Conservation (phyloP, 2,888 invertebrate genomes). For the Ophion ventricosus region DNA sequence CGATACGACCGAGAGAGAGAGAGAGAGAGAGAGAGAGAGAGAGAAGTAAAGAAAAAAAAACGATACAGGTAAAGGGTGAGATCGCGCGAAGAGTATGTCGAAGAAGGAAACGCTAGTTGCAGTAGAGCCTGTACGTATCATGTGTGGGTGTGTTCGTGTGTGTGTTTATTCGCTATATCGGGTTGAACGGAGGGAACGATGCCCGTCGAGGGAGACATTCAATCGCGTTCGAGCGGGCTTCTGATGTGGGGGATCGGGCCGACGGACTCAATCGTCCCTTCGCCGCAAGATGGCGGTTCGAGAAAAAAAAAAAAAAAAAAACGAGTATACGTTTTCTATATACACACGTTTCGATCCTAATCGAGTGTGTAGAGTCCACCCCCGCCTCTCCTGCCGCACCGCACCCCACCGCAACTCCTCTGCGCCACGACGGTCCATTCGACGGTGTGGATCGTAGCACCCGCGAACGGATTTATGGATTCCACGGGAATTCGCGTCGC, state of each 20-base stretch:
- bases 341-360: conserved; percentile 65
- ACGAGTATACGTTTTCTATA: conserved; percentile 25
- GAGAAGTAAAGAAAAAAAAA: conserved; percentile 4
- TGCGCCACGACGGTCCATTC: not conserved
- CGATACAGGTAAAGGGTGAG: conserved; percentile 52
- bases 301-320: conserved; percentile 16
- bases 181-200: conserved; percentile 70
- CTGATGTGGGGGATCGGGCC: conserved; percentile 15
- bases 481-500: conserved; percentile 79
- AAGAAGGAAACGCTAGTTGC: conserved; percentile 57
- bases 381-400: conserved; percentile 9
- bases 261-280: conserved; percentile 57
- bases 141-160: conserved; percentile 25
- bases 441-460: not conserved
- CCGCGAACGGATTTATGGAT: conserved; percentile 80
- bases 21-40: conserved; percentile 46
- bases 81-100: conserved; percentile 45
- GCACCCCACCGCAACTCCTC: not conserved
- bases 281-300: conserved; percentile 64
- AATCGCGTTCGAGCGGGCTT: conserved; percentile 79
- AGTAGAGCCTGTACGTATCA: conserved; percentile 32
- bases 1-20: conserved; percentile 3
- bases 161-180: conserved; percentile 22
- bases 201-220: conserved; percentile 83
- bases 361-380: conserved; percentile 41